Conservation (phyloP, 2,797 vertebrate genomes). For the Enteromius fasciolatus region DNA sequence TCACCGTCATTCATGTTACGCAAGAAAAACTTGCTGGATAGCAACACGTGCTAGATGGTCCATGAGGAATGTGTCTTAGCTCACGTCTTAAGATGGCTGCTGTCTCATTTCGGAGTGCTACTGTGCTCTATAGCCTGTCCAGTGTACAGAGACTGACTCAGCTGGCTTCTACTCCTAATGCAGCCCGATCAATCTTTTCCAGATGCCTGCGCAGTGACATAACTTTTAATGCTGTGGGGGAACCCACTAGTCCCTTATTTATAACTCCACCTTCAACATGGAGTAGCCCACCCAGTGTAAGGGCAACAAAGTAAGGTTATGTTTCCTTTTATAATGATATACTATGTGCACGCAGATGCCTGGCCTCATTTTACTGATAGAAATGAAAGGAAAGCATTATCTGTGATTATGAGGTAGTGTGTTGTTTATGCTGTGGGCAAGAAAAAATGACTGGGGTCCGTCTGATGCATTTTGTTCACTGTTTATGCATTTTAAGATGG, state of each 20-base stretch:
- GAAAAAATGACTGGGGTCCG: neutral
- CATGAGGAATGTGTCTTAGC: slow-evolving; percentile 60
- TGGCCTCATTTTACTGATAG: neutral
- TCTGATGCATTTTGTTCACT: slow-evolving; percentile 5
- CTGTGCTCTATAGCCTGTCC: neutral
- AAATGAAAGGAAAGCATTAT: slow-evolving; percentile 26
- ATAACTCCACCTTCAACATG: slow-evolving; percentile 4
- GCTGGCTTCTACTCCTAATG: neutral
- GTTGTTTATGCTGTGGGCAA: slow-evolving; percentile 22
- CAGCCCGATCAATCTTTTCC: neutral
- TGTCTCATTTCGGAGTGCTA: slow-evolving; percentile 19
- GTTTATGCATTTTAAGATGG: neutral
- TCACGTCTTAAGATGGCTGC: slow-evolving; percentile 37
- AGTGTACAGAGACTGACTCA: neutral
- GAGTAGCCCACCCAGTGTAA: slow-evolving; percentile 15
- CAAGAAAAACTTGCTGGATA: slow-evolving; percentile 74
- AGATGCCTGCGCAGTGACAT: neutral
- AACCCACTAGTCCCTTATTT: slow-evolving; percentile 21
- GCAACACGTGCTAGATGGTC: slow-evolving; percentile 63
- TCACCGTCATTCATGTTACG: slow-evolving; percentile 41
- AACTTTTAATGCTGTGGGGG: neutral
- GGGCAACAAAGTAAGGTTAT: slow-evolving; percentile 6
- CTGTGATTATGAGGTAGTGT: neutral
- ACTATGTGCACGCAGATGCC: neutral
- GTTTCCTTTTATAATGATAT: slow-evolving; percentile 19